These are phyloP conservation scores for Antechinus stuartii DNA, from an alignment of 2,113 vertebrate species.

Conservation along the genomic window DNA sequence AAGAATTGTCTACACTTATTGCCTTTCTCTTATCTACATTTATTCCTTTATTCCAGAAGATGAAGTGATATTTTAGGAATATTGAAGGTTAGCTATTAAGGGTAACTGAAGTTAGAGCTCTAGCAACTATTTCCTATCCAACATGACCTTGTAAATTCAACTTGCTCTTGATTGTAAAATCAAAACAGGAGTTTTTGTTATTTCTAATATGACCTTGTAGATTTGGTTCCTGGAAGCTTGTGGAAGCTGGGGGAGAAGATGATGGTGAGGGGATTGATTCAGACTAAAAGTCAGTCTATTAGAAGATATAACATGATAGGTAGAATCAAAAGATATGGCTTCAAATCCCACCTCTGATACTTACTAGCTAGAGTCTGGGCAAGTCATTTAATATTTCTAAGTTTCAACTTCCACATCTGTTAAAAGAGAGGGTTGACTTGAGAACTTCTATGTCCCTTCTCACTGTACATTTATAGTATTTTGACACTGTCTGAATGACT, in stretches of 20 bases:
- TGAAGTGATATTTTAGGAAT: conserved; percentile 24
- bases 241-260: not conserved
- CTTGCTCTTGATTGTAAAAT: not conserved
- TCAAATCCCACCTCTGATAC: not conserved
- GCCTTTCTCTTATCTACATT: not conserved
- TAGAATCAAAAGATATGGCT: not conserved
- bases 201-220: conserved; percentile 10
- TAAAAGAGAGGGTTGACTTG: not conserved
- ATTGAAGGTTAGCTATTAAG: not conserved
- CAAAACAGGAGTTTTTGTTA: not conserved
- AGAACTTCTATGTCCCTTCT: not conserved
- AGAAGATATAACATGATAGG: not conserved
- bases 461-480: not conserved
- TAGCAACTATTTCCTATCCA: conserved; percentile 1
- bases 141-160: not conserved
- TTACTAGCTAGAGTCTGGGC: not conserved
- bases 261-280: not conserved
- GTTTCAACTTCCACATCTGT: not conserved
- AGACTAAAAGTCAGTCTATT: not conserved
- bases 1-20: not conserved
- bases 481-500: not conserved
- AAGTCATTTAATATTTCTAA: not conserved
- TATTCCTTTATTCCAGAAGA: not conserved
- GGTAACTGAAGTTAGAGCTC: not conserved
- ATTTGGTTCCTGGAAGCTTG: not conserved